Evolutionary conservation across 2,113 vertebrate genomes (phyloP), one percentile per base, ranked within the genome.

Genomic region (Shinisaurus crocodilurus): DNA sequence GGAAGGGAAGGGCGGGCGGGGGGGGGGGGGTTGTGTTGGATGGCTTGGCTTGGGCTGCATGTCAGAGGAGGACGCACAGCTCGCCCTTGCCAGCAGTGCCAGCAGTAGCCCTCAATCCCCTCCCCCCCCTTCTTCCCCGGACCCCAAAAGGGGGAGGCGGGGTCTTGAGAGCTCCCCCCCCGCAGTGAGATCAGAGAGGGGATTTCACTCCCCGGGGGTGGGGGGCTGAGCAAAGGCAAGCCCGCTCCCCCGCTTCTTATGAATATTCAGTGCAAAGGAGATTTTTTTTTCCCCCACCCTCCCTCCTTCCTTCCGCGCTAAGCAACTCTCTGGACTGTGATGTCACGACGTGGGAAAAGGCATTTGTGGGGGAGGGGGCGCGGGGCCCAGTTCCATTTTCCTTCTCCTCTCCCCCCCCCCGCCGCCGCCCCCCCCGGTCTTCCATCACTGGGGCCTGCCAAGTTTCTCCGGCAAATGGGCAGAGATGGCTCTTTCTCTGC

Each of bases 361-460:
- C 34, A n/a, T 1, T 4, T 3, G 63, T 6, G 34, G 2, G 43
- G 74, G 13, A 7, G 32, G 75, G 81, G 63, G 27, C 18, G 2
- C 45, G 13, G 54, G 37, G 60, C 15, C 23, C 72, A 45, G 2
- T 1, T 8, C 6, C 25, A 15, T 20, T 29, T 2, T 20, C 54
- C 27, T 34, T 27, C 20, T 10, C 29, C n/a, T 1, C 29, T 7
- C 32, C 2, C 2, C 29, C n/a, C n/a, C n/a, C n/a, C n/a, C n/a
- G n/a, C n/a, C n/a, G n/a, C n/a, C n/a, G n/a, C n/a, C 1, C 40
- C 34, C 3, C 15, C 32, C 3, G 2, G 63, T 27, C 3, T 8
- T 15, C 20, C 23, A 76, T 27, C 20, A 1, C 6, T 15, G 34
- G 4, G 16, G 7, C 7, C 50, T 10, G 69, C 81, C 81, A 65